Conservation (phyloP, 1,140 invertebrate genomes). For the Sinella curviseta region DNA sequence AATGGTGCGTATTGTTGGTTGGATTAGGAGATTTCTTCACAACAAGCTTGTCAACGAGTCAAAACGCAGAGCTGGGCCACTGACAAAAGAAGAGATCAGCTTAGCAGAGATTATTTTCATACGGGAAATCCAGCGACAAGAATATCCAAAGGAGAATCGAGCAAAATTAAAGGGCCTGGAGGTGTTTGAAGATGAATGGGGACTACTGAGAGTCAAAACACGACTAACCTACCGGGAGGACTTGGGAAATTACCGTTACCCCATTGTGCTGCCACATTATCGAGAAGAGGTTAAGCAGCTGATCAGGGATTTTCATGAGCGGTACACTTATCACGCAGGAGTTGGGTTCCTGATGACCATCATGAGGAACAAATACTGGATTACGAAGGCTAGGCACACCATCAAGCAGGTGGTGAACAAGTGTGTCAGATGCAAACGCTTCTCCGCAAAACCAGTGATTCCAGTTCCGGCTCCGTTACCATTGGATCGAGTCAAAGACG, state of each 20-base stretch:
- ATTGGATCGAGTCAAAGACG: neutral
- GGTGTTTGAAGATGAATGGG: neutral
- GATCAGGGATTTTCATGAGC: neutral
- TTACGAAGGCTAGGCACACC: neutral
- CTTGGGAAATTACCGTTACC: neutral
- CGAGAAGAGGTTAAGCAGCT: neutral
- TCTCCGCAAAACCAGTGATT: neutral
- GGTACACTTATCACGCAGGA: neutral
- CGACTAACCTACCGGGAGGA: neutral
- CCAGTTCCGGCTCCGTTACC: neutral
- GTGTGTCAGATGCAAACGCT: neutral
- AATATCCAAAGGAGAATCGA: neutral
- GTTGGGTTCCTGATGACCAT: neutral
- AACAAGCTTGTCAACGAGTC: neutral
- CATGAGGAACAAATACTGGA: neutral
- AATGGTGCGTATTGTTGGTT: neutral
- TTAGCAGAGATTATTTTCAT: neutral
- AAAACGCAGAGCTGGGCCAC: neutral
- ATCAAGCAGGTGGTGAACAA: neutral
- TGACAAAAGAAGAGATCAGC: neutral
- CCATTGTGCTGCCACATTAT: neutral
- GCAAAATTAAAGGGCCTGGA: neutral
- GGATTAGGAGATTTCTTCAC: neutral
- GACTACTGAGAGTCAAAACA: neutral
- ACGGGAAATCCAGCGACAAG: neutral